Percentiles rank a stretch among this genome's conserved stretches.
Evolutionary conservation across 2,113 vertebrate genomes (phyloP).

Genomic region (Esox niger): DNA sequence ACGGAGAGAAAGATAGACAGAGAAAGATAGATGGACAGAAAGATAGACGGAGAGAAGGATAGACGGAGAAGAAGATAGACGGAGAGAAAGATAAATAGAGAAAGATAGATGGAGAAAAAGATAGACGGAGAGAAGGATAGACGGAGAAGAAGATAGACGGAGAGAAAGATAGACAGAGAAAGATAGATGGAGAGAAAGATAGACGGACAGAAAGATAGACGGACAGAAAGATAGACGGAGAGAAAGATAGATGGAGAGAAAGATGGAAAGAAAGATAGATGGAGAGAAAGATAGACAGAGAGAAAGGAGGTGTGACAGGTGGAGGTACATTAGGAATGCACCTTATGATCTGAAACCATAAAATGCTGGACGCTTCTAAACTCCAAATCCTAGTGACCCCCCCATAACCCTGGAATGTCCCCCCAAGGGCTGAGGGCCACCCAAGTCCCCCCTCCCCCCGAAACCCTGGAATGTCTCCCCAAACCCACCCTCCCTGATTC

Average conservation of each 20-base stretch:
- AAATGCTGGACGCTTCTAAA: constrained; percentile 10
- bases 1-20: too few species aligned
- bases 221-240: constrained; percentile 15
- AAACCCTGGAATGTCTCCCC: not conserved
- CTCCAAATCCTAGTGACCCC: constrained; percentile 5
- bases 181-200: too few species aligned
- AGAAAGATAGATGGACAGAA: too few species aligned
- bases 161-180: constrained; percentile 3
- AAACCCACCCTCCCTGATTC: not conserved
- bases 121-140: too few species aligned
- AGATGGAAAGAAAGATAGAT: not conserved
- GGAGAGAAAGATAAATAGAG: too few species aligned
- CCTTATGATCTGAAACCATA: not conserved
- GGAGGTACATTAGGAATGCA: constrained; percentile 6
- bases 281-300: not conserved
- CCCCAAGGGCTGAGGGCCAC: constrained; percentile 1
- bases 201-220: too few species aligned
- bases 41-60: too few species aligned
- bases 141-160: too few species aligned
- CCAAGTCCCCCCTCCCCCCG: not conserved
- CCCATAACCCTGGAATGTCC: not conserved
- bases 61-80: too few species aligned
- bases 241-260: constrained; percentile 33
- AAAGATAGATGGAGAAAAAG: too few species aligned
- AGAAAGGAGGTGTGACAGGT: too few species aligned